Percentiles rank a stretch among this genome's conserved stretches.
phyloP scores from a whole-genome alignment of 2,113 vertebrate species.

The Nyctibius bracteatus region DNA sequence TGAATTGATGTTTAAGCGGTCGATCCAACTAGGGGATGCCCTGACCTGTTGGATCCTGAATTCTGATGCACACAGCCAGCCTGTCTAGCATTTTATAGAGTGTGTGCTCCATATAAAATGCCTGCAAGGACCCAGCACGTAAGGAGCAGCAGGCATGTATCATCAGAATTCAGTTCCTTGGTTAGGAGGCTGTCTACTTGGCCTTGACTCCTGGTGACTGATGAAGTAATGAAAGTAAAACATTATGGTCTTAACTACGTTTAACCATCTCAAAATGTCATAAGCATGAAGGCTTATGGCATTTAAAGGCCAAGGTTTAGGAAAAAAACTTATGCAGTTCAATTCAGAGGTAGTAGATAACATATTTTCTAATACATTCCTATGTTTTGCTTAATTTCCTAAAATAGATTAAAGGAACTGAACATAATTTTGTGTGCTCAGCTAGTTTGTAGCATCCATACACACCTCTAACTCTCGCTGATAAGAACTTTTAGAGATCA shows the following conservation, averaged over 20 bases:
- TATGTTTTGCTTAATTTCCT: neutral
- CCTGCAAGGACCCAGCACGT: neutral
- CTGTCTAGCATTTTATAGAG: neutral
- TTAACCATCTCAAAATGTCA: neutral
- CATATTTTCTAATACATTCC: neutral
- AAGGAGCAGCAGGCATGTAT: neutral
- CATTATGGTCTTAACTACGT: neutral
- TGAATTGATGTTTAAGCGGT: neutral
- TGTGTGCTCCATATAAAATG: fast-evolving
- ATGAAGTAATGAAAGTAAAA: neutral
- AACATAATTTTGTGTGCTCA: neutral
- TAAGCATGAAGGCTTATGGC: neutral
- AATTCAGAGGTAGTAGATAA: neutral
- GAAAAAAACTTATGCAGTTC: neutral
- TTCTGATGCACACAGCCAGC: neutral
- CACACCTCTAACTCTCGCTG: fast-evolving
- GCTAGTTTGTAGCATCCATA: neutral
- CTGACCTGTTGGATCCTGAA: neutral
- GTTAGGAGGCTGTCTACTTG: fast-evolving
- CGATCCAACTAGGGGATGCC: neutral
- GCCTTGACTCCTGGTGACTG: neutral
- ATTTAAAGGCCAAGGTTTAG: neutral
- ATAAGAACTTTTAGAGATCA: neutral
- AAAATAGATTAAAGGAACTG: neutral
- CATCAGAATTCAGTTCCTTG: neutral